Evolutionary conservation across 2,888 invertebrate species (phyloP), one percentile per base, ranked within the genome.

Genomic region (Eupithecia exiguata): DNA sequence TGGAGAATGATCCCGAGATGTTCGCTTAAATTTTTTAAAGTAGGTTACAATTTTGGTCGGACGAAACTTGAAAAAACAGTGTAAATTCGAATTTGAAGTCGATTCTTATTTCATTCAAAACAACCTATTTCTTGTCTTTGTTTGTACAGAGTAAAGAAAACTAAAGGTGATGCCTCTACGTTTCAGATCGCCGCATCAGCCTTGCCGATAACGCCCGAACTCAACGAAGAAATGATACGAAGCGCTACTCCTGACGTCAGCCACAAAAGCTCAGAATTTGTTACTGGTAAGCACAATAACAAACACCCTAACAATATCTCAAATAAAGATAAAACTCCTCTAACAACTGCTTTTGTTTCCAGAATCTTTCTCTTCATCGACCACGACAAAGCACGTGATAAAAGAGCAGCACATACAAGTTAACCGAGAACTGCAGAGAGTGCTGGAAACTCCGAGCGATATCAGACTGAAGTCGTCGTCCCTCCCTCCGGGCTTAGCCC

Each of bases 131-230:
- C 5, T 5, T 30, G 12, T 12, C 14, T 2, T 16, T 61, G 16
- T 30, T 25, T 61, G 25, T 12, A 18, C 7, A 63, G 16, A 30
- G 30, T 36, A 36, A 35, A 18, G 35, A 18, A 35, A 63, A 35
- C 36, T 63, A 35, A 63, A 18, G 7, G 18, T 16, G 10, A 63
- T 9, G 18, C 18, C 35, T 63, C 10, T 18, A 69, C 12, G 30
- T 91, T 94, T 18, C 91, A 96, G 96, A 92, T 96, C 81, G 92
- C 94, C 85, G 92, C 95, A 80, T 94, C 95, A 84, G 95, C 95
- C 85, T 93, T 96, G 86, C 96, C 96, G 77, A 96, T 96, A 75
- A 97, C 97, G 83, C 97, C 96, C 79, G 97, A 97, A 95, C 96
- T 97, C 75, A 97, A 97, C 91, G 97, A 97, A 95, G 97, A 97